Base-by-base conservation (phyloP, 2,888 invertebrate genomes). In the Pemphredon lugubris region DNA sequence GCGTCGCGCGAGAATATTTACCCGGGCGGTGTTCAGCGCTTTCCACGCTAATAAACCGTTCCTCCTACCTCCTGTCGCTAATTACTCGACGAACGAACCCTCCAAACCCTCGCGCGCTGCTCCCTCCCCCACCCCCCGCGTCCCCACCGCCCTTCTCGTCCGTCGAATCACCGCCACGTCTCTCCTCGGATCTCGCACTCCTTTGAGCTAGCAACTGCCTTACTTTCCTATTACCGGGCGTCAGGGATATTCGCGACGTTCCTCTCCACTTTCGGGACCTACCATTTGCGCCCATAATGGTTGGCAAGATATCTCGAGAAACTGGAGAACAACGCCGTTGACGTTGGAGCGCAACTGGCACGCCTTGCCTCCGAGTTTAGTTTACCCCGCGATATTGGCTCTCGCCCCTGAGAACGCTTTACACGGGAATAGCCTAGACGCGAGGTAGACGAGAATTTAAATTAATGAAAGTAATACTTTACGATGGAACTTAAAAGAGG, bases 1-100 rank as follows among this genome's bases (percentile, higher is more conserved):
- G 16, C 37, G 32, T 59, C 51, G 61, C 61, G 65, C 65, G 75
- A 73, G 85, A 84, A 85, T 86, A 86, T 86, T 86, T 85, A 83
- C 82, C 72, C 81, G 70, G 60, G 61, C 68, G 53, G 48, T 65
- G 77, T 82, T 83, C 76, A 73, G 72, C 78, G 75, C 79, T 84
- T 86, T 85, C 79, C 78, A 79, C 81, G 80, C 82, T 86, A 86
- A 86, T 86, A 86, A 86, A 86, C 85, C 79, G 79, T 74, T 77
- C 78, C 79, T 73, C 79, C 77, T 63, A 65, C 81, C n/a, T 80
- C 70, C 70, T 76, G 78, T 83, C 78, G 81, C 85, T 86, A 86
- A 86, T 86, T 86, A 86, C 82, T 83, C 80, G 74, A 71, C 75
- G 83, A 83, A 81, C 76, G 61, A 78, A 64, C 60, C 70, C 53